phyloP scores from a whole-genome alignment of 2,888 invertebrate species.

The Phyto melanocephala region DNA sequence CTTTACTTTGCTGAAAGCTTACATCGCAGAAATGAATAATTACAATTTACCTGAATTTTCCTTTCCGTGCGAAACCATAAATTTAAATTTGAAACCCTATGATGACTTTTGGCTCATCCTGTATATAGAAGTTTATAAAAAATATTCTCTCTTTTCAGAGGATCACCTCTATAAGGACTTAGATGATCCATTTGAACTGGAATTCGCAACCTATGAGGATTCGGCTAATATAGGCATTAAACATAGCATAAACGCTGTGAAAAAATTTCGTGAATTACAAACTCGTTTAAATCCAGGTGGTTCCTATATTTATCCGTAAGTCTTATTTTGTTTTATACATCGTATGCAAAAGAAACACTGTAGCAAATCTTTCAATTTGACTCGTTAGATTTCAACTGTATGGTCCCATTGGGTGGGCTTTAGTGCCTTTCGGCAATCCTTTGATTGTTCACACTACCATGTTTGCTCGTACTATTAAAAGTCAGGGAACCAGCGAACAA shows the following conservation, averaged over 20 bases:
- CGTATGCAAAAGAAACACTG: no score
- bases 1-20: no score
- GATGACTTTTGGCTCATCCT: no score
- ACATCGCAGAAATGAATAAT: no score
- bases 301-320: constrained; percentile 68
- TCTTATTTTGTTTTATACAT: not conserved
- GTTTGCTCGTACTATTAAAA: constrained; percentile 92
- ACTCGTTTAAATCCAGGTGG: constrained; percentile 80
- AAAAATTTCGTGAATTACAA: constrained; percentile 84
- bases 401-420: constrained; percentile 57
- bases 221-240: constrained; percentile 61
- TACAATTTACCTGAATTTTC: no score
- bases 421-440: constrained; percentile 70
- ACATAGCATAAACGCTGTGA: constrained; percentile 79
- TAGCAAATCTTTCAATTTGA: not conserved
- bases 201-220: constrained; percentile 68
- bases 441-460: constrained; percentile 89
- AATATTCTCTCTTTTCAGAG: constrained; percentile 58
- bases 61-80: no score
- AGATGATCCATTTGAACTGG: constrained; percentile 60
- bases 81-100: no score
- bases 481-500: constrained; percentile 91
- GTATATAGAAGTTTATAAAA: no score
- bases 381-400: constrained; percentile 42
- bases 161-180: constrained; percentile 61